Evolutionary conservation across 1,140 invertebrate genomes (phyloP), one percentile per base, ranked within the genome.

Genomic region (Campoletis sonorensis): DNA sequence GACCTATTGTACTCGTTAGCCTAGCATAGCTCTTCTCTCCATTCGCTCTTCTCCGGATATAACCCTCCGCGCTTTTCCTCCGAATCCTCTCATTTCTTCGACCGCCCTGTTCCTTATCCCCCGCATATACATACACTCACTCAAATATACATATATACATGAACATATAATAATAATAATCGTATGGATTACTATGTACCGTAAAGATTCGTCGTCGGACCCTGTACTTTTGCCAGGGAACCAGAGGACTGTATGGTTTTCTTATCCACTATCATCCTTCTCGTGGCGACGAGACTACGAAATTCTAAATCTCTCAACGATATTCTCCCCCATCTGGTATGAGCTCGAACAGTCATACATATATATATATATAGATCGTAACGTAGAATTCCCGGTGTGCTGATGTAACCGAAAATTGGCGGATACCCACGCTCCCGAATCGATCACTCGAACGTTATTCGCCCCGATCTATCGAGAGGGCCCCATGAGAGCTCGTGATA

Each of bases 1-100:
- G 85, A 86, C 85, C 85, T 86, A 86, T 86, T 86, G 85, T 86
- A 84, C 85, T 86, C 85, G 85, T 86, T 86, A 86, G 85, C 81
- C 71, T 49, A 49, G 30, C 27, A 40, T 21, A 73, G 37, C 37
- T 21, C 37, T n/a, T 16, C 71, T 26, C 71, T 49, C 37, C 27
- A 73, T 73, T 49, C 71, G 71, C 40, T 45, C 40, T 37, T 27
- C 45, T 73, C 40, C 40, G 71, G 71, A 73, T 73, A 73, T 73
- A 37, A 73, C 33, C 67, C 18, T 40, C 40, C 18, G 11, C 71
- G 73, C 82, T 81, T 82, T 83, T 83, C 85, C 79, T 80, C 67
- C 72, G 27, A 27, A 72, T 79, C 64, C 40, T 70, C 77, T 78
- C 30, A 49, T 49, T 8, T 73, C 37, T 40, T 45, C n/a, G 61